A percentile compares a stretch with the other conserved stretches of the same genome.
phyloP scores from a whole-genome alignment of 2,113 vertebrate genomes.

The Eptatretus burgeri region DNA sequence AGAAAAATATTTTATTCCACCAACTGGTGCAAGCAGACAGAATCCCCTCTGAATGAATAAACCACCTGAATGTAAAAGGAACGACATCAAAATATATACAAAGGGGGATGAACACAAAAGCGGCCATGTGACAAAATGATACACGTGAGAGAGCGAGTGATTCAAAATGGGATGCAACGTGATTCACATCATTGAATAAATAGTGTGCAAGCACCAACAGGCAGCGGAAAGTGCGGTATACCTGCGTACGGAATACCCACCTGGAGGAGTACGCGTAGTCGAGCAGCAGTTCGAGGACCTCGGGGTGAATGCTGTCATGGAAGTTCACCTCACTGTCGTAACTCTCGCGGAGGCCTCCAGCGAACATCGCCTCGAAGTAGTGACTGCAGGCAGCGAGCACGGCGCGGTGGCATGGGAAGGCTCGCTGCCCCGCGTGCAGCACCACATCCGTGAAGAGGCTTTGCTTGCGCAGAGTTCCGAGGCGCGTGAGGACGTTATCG shows the following conservation, averaged over 20 bases:
- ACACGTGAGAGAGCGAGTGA: too few relatives aligned
- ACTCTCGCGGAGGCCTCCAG: constrained; percentile 59
- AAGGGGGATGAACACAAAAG: too few relatives aligned
- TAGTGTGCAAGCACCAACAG: too few relatives aligned
- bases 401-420: constrained; percentile 56
- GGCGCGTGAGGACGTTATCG: constrained; percentile 50
- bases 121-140: too few relatives aligned
- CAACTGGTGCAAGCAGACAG: too few relatives aligned
- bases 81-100: too few relatives aligned
- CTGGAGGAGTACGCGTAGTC: constrained; percentile 77
- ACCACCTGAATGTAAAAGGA: too few relatives aligned
- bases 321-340: constrained; percentile 52
- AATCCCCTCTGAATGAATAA: too few relatives aligned
- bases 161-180: too few relatives aligned
- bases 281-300: constrained; percentile 61
- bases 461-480: constrained; percentile 56
- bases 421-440: constrained; percentile 49
- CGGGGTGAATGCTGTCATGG: constrained; percentile 57
- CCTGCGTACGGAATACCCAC: background rate
- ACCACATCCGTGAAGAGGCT: constrained; percentile 72
- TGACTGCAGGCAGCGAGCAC: constrained; percentile 68
- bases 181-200: too few relatives aligned
- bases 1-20: too few relatives aligned
- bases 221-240: too few relatives aligned
- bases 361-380: constrained; percentile 92